These are phyloP conservation scores for Drosophila ercepeae DNA, from an alignment of 1,140 invertebrate species.

Conservation along the genomic window DNA sequence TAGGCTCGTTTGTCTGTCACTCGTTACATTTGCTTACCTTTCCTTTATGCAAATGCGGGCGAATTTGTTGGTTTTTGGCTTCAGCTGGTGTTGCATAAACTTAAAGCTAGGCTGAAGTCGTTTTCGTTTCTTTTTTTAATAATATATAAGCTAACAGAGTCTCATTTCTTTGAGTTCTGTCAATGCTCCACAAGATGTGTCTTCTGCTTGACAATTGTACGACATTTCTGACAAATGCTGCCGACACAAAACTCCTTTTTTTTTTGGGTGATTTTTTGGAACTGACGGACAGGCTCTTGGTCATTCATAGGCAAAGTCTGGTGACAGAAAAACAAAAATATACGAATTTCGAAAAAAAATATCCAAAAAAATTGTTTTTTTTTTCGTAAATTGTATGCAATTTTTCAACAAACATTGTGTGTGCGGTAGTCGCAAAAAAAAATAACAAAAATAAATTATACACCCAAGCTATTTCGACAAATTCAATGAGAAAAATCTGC, in stretches of 20 bases:
- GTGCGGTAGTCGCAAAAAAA: slow-evolving; percentile 22
- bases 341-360: slow-evolving; percentile 18
- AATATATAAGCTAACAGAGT: slow-evolving; percentile 1
- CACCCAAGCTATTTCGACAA: slow-evolving; percentile 69
- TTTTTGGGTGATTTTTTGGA: neutral
- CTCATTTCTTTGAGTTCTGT: slow-evolving; percentile 38
- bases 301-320: slow-evolving; percentile 62
- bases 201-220: slow-evolving; percentile 69
- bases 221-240: slow-evolving; percentile 77
- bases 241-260: slow-evolving; percentile 64
- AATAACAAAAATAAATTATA: slow-evolving; percentile 67
- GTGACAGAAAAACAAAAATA: slow-evolving; percentile 57
- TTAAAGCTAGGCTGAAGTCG: slow-evolving; percentile 9
- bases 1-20: slow-evolving; percentile 76
- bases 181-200: slow-evolving; percentile 61
- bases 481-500: slow-evolving; percentile 76
- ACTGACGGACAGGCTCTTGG: slow-evolving; percentile 53
- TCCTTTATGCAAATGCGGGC: slow-evolving; percentile 72
- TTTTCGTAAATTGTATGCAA: slow-evolving; percentile 73
- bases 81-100: slow-evolving; percentile 27
- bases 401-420: slow-evolving; percentile 52
- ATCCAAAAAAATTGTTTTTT: slow-evolving; percentile 17
- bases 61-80: slow-evolving; percentile 21
- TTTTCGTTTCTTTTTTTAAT: slow-evolving; percentile 3
- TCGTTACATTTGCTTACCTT: slow-evolving; percentile 68